These are phyloP conservation scores for Trichonephila inaurata DNA, from an alignment of 1,140 invertebrate genomes.

Conservation along the genomic window DNA sequence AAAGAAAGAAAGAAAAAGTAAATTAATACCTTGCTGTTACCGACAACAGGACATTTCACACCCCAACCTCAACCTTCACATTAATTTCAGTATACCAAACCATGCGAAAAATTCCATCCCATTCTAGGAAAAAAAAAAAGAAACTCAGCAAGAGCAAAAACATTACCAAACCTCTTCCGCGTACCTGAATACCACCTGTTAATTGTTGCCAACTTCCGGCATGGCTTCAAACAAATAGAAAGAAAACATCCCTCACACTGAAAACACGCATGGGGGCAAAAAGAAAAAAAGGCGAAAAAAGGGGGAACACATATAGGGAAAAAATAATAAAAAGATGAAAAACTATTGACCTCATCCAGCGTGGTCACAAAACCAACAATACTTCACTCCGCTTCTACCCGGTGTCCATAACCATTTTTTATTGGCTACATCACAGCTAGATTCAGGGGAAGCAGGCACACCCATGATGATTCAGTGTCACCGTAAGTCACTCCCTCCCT, in stretches of 20 bases:
- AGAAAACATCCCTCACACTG: not conserved
- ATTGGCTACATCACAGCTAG: not conserved
- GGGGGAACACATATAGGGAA: not conserved
- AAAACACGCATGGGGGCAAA: not conserved
- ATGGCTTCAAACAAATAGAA: constrained; percentile 30
- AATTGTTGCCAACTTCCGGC: constrained; percentile 34
- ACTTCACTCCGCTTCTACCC: not conserved
- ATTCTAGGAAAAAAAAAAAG: not conserved
- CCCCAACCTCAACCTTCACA: not conserved
- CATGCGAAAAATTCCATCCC: not conserved
- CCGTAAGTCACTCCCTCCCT: not conserved
- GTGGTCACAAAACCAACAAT: constrained; percentile 19
- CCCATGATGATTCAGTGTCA: constrained; percentile 44
- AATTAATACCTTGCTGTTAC: too few relatives aligned
- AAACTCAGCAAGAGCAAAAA: not conserved
- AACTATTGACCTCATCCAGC: constrained; percentile 39
- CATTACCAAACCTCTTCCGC: constrained; percentile 33
- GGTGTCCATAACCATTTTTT: not conserved
- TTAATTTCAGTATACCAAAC: too few relatives aligned
- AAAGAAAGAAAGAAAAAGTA: too few relatives aligned
- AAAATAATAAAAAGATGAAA: too few relatives aligned
- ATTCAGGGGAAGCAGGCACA: constrained; percentile 4
- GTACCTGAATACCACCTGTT: constrained; percentile 46
- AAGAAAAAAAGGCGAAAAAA: not conserved
- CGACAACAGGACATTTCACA: not conserved